Percentiles rank a stretch among this genome's conserved stretches.
phyloP scores from a whole-genome alignment of 2,113 vertebrate species.

The Nothoprocta pentlandii region DNA sequence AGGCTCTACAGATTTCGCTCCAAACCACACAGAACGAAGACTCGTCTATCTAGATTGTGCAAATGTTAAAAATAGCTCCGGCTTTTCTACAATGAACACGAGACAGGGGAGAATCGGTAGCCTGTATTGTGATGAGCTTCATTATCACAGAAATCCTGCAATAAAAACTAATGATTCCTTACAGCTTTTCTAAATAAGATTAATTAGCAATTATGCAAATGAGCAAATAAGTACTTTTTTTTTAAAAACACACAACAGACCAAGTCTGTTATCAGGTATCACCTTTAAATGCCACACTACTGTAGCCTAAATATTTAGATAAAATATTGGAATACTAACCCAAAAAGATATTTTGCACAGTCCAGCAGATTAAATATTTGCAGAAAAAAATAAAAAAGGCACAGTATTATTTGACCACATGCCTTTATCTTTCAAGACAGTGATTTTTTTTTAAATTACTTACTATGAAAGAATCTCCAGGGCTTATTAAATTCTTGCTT shows the following conservation, averaged over 20 bases:
- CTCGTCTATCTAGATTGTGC: conserved; percentile 77
- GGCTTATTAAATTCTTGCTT: conserved; percentile 6
- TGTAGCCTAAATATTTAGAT: neutral
- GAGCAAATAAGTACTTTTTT: conserved; percentile 13
- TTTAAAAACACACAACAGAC: neutral
- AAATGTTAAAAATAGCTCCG: conserved; percentile 84
- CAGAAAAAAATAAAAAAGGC: neutral
- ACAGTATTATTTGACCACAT: neutral
- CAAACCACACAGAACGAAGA: conserved; percentile 76
- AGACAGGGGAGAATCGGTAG: conserved; percentile 75
- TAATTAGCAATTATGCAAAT: conserved; percentile 51
- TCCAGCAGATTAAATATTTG: neutral
- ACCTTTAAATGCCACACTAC: neutral
- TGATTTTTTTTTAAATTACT: conserved; percentile 11
- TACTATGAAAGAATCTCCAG: conserved; percentile 34
- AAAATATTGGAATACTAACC: conserved; percentile 4
- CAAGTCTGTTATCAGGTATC: neutral
- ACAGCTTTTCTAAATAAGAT: conserved; percentile 55
- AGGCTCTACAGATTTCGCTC: conserved; percentile 78
- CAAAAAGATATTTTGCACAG: neutral
- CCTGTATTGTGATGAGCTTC: conserved; percentile 69
- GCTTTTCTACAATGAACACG: conserved; percentile 77
- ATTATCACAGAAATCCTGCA: conserved; percentile 37
- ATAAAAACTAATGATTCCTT: conserved; percentile 66
- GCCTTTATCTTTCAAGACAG: neutral